These are phyloP conservation scores for Acestrorhynchus altus DNA, from an alignment of 2,797 vertebrate genomes.

Conservation along the genomic window DNA sequence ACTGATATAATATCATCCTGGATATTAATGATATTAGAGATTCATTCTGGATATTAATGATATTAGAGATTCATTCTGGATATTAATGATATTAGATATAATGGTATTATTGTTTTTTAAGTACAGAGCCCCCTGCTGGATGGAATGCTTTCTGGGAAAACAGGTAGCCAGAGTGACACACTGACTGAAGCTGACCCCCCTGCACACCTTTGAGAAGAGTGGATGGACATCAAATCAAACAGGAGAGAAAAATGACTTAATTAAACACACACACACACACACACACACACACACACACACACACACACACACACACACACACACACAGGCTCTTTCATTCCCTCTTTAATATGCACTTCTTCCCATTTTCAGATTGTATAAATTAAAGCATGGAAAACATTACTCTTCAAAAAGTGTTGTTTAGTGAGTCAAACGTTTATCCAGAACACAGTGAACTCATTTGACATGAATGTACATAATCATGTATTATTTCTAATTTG, in stretches of 20 bases:
- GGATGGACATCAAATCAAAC: not conserved
- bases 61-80: not conserved
- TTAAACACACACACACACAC: no score
- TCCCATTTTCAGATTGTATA: not conserved
- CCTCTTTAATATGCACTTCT: slow-evolving; percentile 5
- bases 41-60: not conserved
- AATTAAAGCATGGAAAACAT: slow-evolving; percentile 24
- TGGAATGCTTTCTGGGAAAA: slow-evolving; percentile 40
- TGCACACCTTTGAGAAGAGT: slow-evolving; percentile 29
- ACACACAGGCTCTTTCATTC: no score
- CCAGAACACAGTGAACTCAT: slow-evolving; percentile 12
- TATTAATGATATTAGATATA: slow-evolving; percentile 4
- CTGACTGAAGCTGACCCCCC: not conserved
- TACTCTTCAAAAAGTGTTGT: not conserved
- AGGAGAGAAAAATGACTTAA: slow-evolving; percentile 19
- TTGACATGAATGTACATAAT: slow-evolving; percentile 35
- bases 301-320: no score
- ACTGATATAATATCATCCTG: no score
- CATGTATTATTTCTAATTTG: not conserved
- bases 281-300: no score
- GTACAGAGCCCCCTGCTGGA: slow-evolving; percentile 45
- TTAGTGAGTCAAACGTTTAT: slow-evolving; percentile 10
- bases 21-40: not conserved
- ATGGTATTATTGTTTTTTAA: slow-evolving; percentile 1
- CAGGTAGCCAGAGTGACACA: not conserved